phyloP scores from a whole-genome alignment of 2,797 vertebrate species.

The Gymnopithys bicolor region DNA sequence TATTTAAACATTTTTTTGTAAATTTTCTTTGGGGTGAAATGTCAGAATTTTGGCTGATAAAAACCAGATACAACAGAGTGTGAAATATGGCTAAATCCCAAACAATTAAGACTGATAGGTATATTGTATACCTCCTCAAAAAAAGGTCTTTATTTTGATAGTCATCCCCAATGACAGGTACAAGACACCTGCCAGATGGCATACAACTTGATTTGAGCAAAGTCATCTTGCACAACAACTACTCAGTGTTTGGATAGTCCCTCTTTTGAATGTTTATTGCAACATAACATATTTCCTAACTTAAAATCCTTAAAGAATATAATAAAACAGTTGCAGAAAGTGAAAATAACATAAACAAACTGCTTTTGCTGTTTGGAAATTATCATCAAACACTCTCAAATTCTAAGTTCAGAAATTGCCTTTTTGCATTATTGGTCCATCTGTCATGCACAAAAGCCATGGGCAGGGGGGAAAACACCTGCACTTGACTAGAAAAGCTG shows the following conservation, averaged over 20 bases:
- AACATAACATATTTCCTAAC: not conserved
- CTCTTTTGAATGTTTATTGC: not conserved
- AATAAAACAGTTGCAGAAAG: not conserved
- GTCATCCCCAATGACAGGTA: not conserved
- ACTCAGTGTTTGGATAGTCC: not conserved
- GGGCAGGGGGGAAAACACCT: not conserved
- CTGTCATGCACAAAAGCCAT: not conserved
- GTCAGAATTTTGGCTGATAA: not conserved
- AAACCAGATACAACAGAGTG: not conserved
- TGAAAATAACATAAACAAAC: not conserved
- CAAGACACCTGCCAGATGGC: conserved; percentile 16
- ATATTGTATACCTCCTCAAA: not conserved
- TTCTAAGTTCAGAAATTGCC: not conserved
- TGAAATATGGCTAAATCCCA: not conserved
- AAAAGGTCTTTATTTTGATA: not conserved
- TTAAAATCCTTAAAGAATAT: not conserved
- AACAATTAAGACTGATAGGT: not conserved
- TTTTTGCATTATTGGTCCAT: not conserved
- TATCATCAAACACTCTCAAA: not conserved
- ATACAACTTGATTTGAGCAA: not conserved
- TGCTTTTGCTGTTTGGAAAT: not conserved
- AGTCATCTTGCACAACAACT: not conserved
- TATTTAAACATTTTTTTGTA: not conserved
- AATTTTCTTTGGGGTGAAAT: not conserved
- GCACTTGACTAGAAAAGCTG: not conserved